phyloP scores from a whole-genome alignment of 2,113 vertebrate genomes.

The Chamaetylas fuelleborni region DNA sequence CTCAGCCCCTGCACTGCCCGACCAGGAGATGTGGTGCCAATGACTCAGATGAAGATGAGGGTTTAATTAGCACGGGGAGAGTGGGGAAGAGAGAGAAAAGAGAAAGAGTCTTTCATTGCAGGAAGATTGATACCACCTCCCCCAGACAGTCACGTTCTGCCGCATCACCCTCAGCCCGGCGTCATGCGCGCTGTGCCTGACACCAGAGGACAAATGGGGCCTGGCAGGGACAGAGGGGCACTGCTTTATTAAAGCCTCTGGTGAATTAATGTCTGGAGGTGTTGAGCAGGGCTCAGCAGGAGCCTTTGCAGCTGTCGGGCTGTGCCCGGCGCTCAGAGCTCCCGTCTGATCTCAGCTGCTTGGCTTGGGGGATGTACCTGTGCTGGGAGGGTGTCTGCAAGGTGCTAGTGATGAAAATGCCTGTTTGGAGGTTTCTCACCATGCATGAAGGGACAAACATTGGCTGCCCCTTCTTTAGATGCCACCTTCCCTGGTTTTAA shows the following conservation, averaged over 20 bases:
- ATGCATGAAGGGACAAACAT: neutral
- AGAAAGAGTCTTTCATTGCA: slow-evolving; percentile 33
- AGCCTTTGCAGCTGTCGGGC: neutral
- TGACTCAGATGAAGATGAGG: slow-evolving; percentile 70
- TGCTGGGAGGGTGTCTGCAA: neutral
- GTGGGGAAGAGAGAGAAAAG: slow-evolving; percentile 24
- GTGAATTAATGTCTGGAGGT: slow-evolving; percentile 29
- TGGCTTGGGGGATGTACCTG: rapidly evolving
- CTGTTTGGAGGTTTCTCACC: neutral
- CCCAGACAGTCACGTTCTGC: slow-evolving; percentile 71
- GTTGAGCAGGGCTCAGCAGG: neutral
- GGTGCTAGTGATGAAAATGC: neutral
- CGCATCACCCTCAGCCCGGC: slow-evolving; percentile 47
- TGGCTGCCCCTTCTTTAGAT: neutral
- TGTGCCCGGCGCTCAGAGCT: neutral
- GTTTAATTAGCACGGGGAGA: slow-evolving; percentile 61
- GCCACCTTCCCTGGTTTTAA: neutral
- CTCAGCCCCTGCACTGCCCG: slow-evolving; percentile 38
- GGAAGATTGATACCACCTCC: slow-evolving; percentile 52
- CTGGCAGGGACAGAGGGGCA: neutral
- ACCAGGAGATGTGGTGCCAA: slow-evolving; percentile 46
- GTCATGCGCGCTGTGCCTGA: neutral
- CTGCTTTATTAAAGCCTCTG: slow-evolving; percentile 35
- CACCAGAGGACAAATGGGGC: slow-evolving; percentile 17
- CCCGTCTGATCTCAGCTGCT: neutral